phyloP scores from a whole-genome alignment of 2,113 vertebrate genomes.

The Calonectris borealis region DNA sequence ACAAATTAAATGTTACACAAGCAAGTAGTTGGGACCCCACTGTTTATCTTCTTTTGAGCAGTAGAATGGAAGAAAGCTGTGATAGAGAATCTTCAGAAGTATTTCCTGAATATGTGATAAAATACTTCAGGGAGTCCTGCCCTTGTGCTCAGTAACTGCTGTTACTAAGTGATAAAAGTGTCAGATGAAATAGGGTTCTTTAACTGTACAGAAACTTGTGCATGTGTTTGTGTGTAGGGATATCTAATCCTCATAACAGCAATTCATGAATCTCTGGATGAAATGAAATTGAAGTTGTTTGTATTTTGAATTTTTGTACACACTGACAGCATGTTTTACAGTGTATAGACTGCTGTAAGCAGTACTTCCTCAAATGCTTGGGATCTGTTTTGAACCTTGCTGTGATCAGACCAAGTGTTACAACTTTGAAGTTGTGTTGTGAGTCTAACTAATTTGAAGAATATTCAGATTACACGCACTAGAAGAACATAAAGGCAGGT shows the following conservation, averaged over 20 bases:
- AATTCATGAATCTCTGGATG: neutral
- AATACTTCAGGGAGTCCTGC: neutral
- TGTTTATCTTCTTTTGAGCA: neutral
- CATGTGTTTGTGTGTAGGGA: neutral
- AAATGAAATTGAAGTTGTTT: neutral
- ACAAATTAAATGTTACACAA: neutral
- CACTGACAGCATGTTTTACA: neutral
- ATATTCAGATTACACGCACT: neutral
- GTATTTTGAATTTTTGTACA: neutral
- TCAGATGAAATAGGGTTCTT: neutral
- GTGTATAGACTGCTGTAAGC: neutral
- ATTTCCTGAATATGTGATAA: neutral
- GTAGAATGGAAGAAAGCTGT: neutral
- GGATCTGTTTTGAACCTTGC: neutral
- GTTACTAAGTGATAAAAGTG: neutral
- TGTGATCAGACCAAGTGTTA: rapidly evolving
- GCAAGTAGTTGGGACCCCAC: neutral
- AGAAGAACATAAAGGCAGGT: neutral
- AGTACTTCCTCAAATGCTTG: neutral
- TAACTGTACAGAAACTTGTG: neutral
- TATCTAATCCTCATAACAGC: neutral
- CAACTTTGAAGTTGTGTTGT: neutral
- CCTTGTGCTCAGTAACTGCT: neutral
- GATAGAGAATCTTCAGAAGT: neutral
- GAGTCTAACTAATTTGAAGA: neutral